Evolutionary conservation across 2,888 invertebrate species (phyloP), one percentile per base, ranked within the genome.

Genomic region (Mythimna impura): DNA sequence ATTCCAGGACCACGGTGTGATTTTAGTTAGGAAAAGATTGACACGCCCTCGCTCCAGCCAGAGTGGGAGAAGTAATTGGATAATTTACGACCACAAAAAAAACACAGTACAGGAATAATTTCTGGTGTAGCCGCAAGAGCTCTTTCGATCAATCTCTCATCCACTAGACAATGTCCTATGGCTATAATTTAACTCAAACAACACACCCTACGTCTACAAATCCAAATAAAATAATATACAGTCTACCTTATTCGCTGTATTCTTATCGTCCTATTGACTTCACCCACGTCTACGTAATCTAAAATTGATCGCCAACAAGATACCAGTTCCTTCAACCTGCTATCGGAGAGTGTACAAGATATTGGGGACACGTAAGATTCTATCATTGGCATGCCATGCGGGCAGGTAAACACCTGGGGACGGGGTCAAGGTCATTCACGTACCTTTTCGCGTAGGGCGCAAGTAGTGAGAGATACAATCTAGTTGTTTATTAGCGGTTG

Each of bases 351-450:
- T 65, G 30, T 68, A 79, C 73, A 34, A 72, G 78, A 67, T 82
- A 83, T 80, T 47, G 66, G 80, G 72, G 78, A 82, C 81, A 84
- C 72, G 81, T 83, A 73, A 84, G 82, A 87, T 86, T 79, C 84
- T 83, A 47, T 86, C 86, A 88, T 88, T 86, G 84, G 78, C 83
- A 86, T 84, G 84, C 82, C 73, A 74, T 82, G 71, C 85, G 76
- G 68, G 68, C 86, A 89, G 89, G 90, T 89, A 90, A 90, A 88
- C 90, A 90, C 86, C 85, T 87, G 81, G 83, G 72, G 66, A 80
- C 72, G 76, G 75, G 90, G 86, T 82, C 91, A 91, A 91, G 91
- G 91, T 81, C 85, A 83, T 60, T 82, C 83, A 78, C 81, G 73
- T 58, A 76, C 78, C 87, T 82, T 87, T 84, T 83, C 66, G 65